These are phyloP conservation scores for Sebastes melanostomus DNA, from an alignment of 2,797 vertebrate species.

Conservation along the genomic window DNA sequence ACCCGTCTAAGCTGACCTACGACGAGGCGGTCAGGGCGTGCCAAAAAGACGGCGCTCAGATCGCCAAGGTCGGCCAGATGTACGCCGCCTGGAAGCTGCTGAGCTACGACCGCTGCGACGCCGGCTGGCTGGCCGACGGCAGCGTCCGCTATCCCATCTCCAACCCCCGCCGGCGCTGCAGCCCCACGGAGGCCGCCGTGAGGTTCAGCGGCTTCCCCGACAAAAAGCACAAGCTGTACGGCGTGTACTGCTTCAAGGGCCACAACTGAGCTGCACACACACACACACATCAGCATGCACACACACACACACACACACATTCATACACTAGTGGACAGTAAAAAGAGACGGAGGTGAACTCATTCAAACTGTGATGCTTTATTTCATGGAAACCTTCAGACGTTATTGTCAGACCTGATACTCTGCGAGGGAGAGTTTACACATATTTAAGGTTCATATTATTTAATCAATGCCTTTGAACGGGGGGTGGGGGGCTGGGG, in stretches of 20 bases:
- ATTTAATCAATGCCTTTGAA: constrained; percentile 80
- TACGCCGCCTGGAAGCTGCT: constrained; percentile 94
- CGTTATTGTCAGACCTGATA: constrained; percentile 24
- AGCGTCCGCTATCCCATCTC: constrained; percentile 95
- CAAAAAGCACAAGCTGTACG: constrained; percentile 96
- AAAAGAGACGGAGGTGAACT: constrained; percentile 55
- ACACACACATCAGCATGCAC: background rate
- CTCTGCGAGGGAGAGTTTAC: constrained; percentile 68
- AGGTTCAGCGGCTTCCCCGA: constrained; percentile 93
- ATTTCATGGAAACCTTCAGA: constrained; percentile 57
- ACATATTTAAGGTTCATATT: constrained; percentile 86
- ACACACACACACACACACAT: background rate
- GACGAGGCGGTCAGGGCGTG: constrained; percentile 91
- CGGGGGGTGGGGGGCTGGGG: background rate
- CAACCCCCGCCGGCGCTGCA: constrained; percentile 90
- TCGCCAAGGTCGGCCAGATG: constrained; percentile 97
- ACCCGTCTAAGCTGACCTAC: constrained; percentile 91
- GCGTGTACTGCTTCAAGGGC: constrained; percentile 94
- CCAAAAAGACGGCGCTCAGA: constrained; percentile 88
- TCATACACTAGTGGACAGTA: constrained; percentile 7
- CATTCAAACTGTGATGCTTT: constrained; percentile 92
- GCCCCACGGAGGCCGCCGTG: constrained; percentile 90
- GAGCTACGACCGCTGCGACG: constrained; percentile 94
- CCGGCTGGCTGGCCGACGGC: constrained; percentile 94
- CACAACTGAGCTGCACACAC: constrained; percentile 80